These are phyloP conservation scores for Calameuta idolon DNA, from an alignment of 2,888 invertebrate genomes.

Conservation along the genomic window DNA sequence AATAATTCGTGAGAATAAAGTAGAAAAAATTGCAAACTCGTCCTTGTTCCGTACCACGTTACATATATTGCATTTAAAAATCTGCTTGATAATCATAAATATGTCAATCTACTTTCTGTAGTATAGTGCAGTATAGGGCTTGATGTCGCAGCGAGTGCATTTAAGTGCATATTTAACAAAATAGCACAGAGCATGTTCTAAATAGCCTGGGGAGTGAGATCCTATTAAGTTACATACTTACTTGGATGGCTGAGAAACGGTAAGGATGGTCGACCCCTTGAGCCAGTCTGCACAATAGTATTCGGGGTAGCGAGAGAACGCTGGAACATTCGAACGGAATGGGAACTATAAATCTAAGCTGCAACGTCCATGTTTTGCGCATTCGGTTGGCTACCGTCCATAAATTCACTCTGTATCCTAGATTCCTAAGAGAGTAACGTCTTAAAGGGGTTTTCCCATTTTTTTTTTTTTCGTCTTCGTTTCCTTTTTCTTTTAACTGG, in stretches of 20 bases:
- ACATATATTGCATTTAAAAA: too few species aligned
- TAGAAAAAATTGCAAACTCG: too few species aligned
- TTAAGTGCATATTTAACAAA: too few species aligned
- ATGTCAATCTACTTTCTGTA: too few species aligned
- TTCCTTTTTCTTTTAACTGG: neutral
- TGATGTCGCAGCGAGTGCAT: too few species aligned
- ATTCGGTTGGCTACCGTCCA: slow-evolving; percentile 55
- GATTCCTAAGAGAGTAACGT: slow-evolving; percentile 30
- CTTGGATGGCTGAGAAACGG: neutral
- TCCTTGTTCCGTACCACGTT: too few species aligned
- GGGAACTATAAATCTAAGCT: slow-evolving; percentile 56
- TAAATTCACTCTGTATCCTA: slow-evolving; percentile 47
- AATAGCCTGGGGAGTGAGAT: neutral
- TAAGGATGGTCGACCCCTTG: too few species aligned
- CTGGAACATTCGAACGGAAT: slow-evolving; percentile 36
- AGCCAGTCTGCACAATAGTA: neutral
- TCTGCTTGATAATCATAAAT: too few species aligned
- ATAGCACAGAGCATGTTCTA: too few species aligned
- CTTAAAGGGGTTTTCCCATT: slow-evolving; percentile 19
- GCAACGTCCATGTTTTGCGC: slow-evolving; percentile 57
- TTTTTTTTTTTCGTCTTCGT: neutral
- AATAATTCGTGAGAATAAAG: too few species aligned
- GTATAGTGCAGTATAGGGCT: too few species aligned
- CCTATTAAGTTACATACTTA: neutral
- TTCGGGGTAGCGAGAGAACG: slow-evolving; percentile 1